Percentiles rank a stretch among this genome's conserved stretches.
Conservation (phyloP, 2,113 vertebrate genomes). For the Chloebia gouldiae region DNA sequence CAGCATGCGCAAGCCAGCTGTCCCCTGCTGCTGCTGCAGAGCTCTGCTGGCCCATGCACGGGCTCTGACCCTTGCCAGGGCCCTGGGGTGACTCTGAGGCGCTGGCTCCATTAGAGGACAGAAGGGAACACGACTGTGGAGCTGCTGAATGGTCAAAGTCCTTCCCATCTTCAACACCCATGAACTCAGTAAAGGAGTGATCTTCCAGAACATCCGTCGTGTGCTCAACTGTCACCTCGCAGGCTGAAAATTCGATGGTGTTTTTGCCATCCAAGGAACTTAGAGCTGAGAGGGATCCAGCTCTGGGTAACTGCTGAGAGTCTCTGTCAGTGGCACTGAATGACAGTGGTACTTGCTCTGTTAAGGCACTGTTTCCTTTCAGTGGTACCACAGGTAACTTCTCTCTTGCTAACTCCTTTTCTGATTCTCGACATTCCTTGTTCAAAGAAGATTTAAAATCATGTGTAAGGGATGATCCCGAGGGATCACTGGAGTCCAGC, state of each 20-base stretch:
- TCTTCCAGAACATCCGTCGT: constrained; percentile 71
- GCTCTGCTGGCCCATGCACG: not conserved
- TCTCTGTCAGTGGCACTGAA: constrained; percentile 15
- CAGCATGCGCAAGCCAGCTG: not conserved
- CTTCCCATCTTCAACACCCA: constrained; percentile 86
- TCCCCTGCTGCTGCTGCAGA: not conserved
- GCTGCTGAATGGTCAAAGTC: constrained; percentile 75
- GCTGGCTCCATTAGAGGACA: not conserved
- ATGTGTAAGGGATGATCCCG: not conserved
- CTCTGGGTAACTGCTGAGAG: constrained; percentile 40
- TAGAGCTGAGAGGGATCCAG: constrained; percentile 23
- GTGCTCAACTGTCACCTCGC: constrained; percentile 70
- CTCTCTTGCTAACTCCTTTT: constrained; percentile 63
- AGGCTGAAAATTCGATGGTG: constrained; percentile 36
- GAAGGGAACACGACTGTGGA: constrained; percentile 20
- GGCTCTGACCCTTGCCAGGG: not conserved
- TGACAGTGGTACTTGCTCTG: constrained; percentile 57
- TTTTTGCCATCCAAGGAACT: constrained; percentile 31
- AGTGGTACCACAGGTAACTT: not conserved
- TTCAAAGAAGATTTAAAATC: constrained; percentile 48
- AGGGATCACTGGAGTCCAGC: constrained; percentile 62
- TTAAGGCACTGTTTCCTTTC: constrained; percentile 80
- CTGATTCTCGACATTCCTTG: constrained; percentile 73
- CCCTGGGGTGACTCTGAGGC: not conserved
- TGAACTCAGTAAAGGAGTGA: constrained; percentile 91